phyloP scores from a whole-genome alignment of 2,113 vertebrate species.

The Globicephala melas region DNA sequence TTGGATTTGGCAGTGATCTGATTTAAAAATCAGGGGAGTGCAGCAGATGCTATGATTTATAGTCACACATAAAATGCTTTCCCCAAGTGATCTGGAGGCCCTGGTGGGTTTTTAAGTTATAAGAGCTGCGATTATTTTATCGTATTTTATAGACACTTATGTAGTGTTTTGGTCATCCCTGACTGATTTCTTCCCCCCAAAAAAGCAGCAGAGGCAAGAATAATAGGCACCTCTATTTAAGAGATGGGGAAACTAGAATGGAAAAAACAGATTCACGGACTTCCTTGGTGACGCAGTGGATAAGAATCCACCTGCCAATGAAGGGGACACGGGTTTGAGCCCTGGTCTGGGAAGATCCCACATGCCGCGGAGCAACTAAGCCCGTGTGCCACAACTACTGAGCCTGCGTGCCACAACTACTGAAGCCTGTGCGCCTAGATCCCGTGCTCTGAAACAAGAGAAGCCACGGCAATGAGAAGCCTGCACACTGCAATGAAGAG shows the following conservation, averaged over 20 bases:
- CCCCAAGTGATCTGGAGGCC: conserved; percentile 36
- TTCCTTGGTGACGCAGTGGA: too few relatives aligned
- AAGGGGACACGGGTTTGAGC: too few relatives aligned
- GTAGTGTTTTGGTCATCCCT: not conserved
- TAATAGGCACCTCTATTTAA: not conserved
- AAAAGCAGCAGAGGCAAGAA: not conserved
- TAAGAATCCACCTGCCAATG: too few relatives aligned
- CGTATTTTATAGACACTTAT: conserved; percentile 13
- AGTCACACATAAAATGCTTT: conserved; percentile 46
- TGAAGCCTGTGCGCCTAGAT: too few relatives aligned
- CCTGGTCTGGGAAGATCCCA: too few relatives aligned
- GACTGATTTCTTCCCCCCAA: not conserved
- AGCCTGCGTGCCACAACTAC: too few relatives aligned
- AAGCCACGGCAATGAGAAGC: too few relatives aligned
- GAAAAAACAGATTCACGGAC: not conserved
- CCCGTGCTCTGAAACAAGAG: too few relatives aligned
- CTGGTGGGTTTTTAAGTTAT: conserved; percentile 29
- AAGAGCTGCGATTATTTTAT: conserved; percentile 45
- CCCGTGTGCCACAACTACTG: too few relatives aligned
- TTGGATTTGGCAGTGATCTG: conserved; percentile 36
- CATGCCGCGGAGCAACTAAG: too few relatives aligned
- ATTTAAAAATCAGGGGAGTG: conserved; percentile 43
- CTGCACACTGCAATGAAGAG: too few relatives aligned
- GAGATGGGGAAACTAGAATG: not conserved
- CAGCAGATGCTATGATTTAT: conserved; percentile 55